phyloP scores from a whole-genome alignment of 2,888 invertebrate genomes.

The Ophonus ardosiacus region DNA sequence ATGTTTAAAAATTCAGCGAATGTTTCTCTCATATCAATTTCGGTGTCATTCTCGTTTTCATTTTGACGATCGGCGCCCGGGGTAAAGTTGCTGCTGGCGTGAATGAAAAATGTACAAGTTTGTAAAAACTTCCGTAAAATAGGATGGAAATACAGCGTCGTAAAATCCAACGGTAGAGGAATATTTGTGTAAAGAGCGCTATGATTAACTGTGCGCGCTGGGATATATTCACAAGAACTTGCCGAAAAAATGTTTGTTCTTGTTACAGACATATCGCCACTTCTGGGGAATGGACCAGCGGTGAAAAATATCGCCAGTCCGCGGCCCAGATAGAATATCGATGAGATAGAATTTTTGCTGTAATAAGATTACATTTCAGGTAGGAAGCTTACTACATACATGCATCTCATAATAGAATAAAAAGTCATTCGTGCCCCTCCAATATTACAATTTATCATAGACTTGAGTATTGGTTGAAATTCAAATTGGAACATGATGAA shows the following conservation, averaged over 20 bases:
- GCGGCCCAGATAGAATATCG: background rate
- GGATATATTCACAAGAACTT: constrained; percentile 24
- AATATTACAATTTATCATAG: too few species aligned
- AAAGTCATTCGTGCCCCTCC: too few species aligned
- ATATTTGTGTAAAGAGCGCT: constrained; percentile 29
- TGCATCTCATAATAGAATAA: too few species aligned
- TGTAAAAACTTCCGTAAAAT: constrained; percentile 38
- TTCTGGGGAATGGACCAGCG: constrained; percentile 7
- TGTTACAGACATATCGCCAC: constrained; percentile 44
- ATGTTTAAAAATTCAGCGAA: background rate
- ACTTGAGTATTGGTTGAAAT: too few species aligned
- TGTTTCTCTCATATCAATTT: background rate
- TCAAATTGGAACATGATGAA: too few species aligned
- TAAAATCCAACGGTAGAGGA: constrained; percentile 14
- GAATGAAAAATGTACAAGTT: constrained; percentile 42
- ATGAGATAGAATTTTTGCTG: background rate
- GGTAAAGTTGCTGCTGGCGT: background rate
- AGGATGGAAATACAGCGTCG: constrained; percentile 36
- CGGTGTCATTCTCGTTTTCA: background rate
- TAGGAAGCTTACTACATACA: too few species aligned
- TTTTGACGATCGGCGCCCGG: constrained; percentile 8
- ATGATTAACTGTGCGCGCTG: constrained; percentile 28
- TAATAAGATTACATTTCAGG: background rate
- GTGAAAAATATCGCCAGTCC: background rate
- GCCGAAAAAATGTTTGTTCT: constrained; percentile 43